phyloP scores from a whole-genome alignment of 2,888 invertebrate genomes.

The Anoncus sp. region DNA sequence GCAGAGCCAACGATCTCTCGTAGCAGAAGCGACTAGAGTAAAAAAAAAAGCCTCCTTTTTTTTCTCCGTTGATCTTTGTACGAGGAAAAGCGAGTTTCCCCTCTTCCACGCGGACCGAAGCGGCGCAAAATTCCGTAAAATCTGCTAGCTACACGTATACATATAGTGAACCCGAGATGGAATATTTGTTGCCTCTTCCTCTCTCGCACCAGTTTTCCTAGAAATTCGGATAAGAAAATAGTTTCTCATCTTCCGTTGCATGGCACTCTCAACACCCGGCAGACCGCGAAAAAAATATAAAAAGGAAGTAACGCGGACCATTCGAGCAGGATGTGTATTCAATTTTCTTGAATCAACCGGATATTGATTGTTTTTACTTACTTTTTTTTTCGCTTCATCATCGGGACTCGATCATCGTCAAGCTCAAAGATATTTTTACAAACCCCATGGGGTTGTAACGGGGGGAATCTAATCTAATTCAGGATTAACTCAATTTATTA shows the following conservation, averaged over 20 bases:
- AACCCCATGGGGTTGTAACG: no score
- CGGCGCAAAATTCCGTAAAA: conserved; percentile 9
- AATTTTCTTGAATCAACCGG: no score
- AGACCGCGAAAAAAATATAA: no score
- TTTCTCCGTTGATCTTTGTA: neutral
- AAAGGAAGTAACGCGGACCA: no score
- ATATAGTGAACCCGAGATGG: no score
- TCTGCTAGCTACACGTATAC: neutral
- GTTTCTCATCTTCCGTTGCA: neutral
- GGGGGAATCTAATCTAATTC: no score
- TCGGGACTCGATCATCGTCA: no score
- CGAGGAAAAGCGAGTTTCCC: conserved; percentile 8
- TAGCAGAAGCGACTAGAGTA: conserved; percentile 8
- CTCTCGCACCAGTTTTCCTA: neutral
- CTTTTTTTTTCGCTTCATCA: no score
- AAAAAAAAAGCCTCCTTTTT: neutral
- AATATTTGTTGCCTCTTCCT: conserved; percentile 27
- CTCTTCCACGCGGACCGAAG: conserved; percentile 4
- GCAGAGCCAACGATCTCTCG: neutral
- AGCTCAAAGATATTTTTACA: no score
- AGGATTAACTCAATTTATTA: no score
- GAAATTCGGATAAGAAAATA: neutral
- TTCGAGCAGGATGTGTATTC: no score
- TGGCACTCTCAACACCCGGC: neutral
- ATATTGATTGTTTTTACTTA: no score